phyloP scores from a whole-genome alignment of 2,797 vertebrate genomes.

The Mastacembelus armatus region DNA sequence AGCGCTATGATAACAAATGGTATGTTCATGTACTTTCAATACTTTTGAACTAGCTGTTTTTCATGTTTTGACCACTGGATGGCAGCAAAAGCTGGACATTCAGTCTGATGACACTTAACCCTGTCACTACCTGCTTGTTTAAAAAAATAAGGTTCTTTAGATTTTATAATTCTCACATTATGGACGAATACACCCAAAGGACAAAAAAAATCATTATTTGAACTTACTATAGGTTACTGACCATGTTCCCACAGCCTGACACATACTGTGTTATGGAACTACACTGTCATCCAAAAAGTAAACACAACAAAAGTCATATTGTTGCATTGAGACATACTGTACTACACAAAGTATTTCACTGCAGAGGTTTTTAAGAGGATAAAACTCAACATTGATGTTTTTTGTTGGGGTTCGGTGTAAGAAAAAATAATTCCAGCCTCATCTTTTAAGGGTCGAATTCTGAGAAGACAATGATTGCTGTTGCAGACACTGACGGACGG shows the following conservation, averaged over 20 bases:
- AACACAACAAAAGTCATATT: background rate
- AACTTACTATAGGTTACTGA: background rate
- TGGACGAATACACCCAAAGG: background rate
- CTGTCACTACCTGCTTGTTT: too few relatives aligned
- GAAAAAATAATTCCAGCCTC: background rate
- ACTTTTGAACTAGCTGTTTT: background rate
- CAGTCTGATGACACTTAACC: background rate
- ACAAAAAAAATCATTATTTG: background rate
- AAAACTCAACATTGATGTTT: background rate
- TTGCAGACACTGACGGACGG: background rate
- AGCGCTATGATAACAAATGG: background rate
- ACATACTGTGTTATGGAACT: too few relatives aligned
- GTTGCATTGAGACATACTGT: too few relatives aligned
- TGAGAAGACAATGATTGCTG: conserved; percentile 12
- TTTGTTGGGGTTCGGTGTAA: too few relatives aligned
- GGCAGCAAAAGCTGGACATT: conserved; percentile 9
- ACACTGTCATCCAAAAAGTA: background rate
- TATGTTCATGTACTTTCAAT: too few relatives aligned
- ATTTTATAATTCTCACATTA: background rate
- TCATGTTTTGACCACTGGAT: conserved; percentile 30
- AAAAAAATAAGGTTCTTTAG: too few relatives aligned
- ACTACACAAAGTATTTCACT: background rate
- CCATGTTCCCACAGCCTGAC: background rate
- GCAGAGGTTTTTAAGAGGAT: background rate
- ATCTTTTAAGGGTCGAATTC: background rate